phyloP scores from a whole-genome alignment of 2,113 vertebrate species.

The Sylvilagus bachmani region DNA sequence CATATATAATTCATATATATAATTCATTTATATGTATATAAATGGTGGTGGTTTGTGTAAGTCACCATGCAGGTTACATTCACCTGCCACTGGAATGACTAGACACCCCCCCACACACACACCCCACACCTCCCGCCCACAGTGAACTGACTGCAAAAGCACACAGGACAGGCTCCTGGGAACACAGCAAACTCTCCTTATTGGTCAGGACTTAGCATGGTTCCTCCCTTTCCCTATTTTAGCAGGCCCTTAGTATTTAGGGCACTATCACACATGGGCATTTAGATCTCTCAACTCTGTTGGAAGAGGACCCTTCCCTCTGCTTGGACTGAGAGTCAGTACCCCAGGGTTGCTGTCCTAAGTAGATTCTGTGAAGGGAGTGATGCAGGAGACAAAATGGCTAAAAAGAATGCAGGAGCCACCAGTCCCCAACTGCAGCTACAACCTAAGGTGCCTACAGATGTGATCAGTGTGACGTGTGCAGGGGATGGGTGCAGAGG shows the following conservation, averaged over 20 bases:
- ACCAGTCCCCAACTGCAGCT: no score
- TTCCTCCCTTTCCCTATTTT: background rate
- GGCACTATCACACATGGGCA: background rate
- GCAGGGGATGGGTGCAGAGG: no score
- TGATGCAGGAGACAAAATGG: background rate
- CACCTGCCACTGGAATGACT: background rate
- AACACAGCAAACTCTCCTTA: background rate
- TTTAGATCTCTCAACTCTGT: background rate
- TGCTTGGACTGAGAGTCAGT: no score
- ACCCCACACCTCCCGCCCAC: no score
- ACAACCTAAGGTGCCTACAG: background rate
- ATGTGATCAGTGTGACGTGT: background rate
- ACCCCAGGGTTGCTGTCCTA: background rate
- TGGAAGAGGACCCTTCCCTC: background rate
- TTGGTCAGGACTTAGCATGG: background rate
- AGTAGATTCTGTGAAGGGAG: background rate
- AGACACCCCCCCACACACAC: rapidly evolving
- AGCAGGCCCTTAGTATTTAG: background rate
- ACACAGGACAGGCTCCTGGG: background rate
- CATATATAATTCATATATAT: no score
- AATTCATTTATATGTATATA: no score
- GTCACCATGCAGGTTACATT: background rate
- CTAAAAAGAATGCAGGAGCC: background rate
- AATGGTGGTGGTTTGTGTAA: background rate
- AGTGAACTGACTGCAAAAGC: background rate